Evolutionary conservation across 1,140 invertebrate species (phyloP), one percentile per base, ranked within the genome.

Genomic region (Sesamia nonagrioides): DNA sequence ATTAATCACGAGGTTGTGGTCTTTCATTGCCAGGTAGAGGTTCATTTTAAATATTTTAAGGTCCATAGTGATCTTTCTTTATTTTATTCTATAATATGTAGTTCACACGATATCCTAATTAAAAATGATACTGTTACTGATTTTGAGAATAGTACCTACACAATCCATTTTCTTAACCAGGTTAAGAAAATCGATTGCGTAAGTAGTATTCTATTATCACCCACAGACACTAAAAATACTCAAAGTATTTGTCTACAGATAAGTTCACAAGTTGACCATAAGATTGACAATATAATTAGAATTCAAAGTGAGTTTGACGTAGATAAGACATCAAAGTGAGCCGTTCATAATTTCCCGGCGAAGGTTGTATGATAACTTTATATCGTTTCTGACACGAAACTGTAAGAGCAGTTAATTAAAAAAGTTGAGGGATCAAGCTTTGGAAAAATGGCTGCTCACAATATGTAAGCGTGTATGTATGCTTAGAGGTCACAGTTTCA

Each of bases 381-480:
- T 42, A 66, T 42, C 61, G n/a, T 42, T 37, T 17, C 60, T 40
- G 61, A 42, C 61, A 42, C 42, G 56, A 35, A 60, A 60, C 27
- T 42, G n/a, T 66, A 66, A 21, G 61, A 66, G 61, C 37, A 66
- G 61, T 66, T 66, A 66, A 66, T 66, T 66, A 42, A 66, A 66
- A 66, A 66, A 66, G 61, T 66, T 66, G 37, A 42, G 37, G 61
- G 61, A 66, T 66, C 61, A 42, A 50, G 61, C 37, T 42, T 42
- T 6, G 54, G 54, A 33, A 66, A 66, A 66, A 66, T 42, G 61
- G 61, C 61, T 0, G 35, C 54, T 8, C 54, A 11, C 17, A 21
- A 21, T 42, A 45, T 66, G 37, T 42, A 42, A 66, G 37, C 17
- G 11, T 66, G 17, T 42, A 11, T 66, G 61, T 42, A 11, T 66